Evolutionary conservation across 2,888 invertebrate genomes (phyloP), one percentile per base, ranked within the genome.

Genomic region (Galerucella calmariensis): DNA sequence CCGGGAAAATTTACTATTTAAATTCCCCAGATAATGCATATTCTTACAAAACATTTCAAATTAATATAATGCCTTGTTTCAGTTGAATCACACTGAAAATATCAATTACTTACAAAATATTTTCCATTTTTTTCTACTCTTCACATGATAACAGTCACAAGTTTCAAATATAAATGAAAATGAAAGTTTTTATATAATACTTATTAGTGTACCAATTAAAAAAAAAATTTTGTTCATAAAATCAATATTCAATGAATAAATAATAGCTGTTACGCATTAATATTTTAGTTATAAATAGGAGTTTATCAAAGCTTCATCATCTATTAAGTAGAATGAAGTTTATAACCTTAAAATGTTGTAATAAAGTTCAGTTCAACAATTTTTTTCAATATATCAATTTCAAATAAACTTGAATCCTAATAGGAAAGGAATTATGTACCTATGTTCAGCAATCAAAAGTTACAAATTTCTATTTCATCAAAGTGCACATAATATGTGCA

Each of bases 41-140:
- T 5, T 35, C 4, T 35, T 35, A 5, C 6, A 5, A 4, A 35
- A 35, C 5, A 35, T 35, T 35, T 35, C 35, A 35, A 35, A 35
- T 35, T 35, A 5, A 35, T 35, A 35, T 35, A 6, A 35, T 35
- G 35, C 35, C 14, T 48, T 48, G 46, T 56, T 20, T n/a, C 56
- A 56, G 20, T 10, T 20, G 16, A 4, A n/a, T 10, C 20, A 10
- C 16, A 16, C 58, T 58, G 16, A 8, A 58, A 58, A 58, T 24
- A 58, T 16, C 2, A 58, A 58, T 16, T 16, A 58, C 16, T 58
- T n/a, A 58, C 58, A 58, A 20, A 41, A 44, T 72, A 58, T 24
- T 44, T 41, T 51, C 65, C 41, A 69, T 58, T 46, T 46, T 1
- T 11, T 46, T 46, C 2, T 11, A 11, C 46, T 11, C 11, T 12